Conservation (phyloP, 2,113 vertebrate species). For the Chascanopsetta lugubris region DNA sequence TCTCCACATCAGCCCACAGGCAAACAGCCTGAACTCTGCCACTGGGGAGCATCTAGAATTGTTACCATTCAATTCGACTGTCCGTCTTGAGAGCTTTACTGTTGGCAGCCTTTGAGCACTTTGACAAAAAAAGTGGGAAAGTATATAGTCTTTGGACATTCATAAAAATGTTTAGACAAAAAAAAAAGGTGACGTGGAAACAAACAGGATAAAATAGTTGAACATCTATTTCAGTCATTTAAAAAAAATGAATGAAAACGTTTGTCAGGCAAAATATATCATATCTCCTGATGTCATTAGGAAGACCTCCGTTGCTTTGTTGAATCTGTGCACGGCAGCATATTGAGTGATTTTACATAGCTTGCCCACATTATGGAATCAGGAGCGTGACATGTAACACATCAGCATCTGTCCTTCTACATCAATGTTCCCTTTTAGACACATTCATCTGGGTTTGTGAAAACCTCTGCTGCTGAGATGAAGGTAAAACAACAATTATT, state of each 20-base stretch:
- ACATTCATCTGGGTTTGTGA: background rate
- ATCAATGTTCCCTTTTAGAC: background rate
- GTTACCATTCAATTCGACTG: conserved; percentile 61
- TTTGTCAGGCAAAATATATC: no score
- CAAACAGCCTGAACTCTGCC: conserved; percentile 71
- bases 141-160: conserved; percentile 13
- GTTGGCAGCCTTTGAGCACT: conserved; percentile 40
- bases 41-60: conserved; percentile 68
- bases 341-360: no score
- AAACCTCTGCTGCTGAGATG: background rate
- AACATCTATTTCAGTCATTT: background rate
- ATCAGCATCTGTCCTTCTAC: background rate
- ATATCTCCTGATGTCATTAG: no score
- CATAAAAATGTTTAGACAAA: background rate
- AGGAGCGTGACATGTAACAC: no score
- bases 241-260: no score
- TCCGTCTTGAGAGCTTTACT: conserved; percentile 54
- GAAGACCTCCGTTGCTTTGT: no score
- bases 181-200: background rate
- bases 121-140: conserved; percentile 26
- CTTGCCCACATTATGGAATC: no score
- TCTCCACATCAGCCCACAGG: conserved; percentile 69
- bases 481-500: no score
- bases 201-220: no score
- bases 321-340: no score